A percentile compares a stretch with the other conserved stretches of the same genome.
phyloP scores from a whole-genome alignment of 2,888 invertebrate species.

The Drosophila affinis region DNA sequence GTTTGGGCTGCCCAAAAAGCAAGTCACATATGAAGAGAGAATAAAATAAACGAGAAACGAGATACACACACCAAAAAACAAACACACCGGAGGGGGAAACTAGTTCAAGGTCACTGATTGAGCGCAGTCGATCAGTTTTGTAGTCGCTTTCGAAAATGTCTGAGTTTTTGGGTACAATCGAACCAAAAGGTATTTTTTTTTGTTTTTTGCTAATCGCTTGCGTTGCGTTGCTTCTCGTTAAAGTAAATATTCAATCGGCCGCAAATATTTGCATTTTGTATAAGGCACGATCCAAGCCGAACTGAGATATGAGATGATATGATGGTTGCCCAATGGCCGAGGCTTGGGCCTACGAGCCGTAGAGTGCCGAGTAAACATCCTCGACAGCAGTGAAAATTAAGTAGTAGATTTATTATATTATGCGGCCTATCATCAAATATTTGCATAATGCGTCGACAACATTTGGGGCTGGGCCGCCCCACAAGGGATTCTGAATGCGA shows the following conservation, averaged over 20 bases:
- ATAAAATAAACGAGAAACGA: slow-evolving; percentile 28
- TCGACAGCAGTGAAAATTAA: slow-evolving; percentile 44
- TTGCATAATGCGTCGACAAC: slow-evolving; percentile 51
- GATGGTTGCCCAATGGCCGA: slow-evolving; percentile 47
- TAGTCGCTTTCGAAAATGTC: slow-evolving; percentile 45
- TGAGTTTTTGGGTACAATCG: slow-evolving; percentile 21
- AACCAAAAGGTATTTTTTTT: slow-evolving; percentile 34
- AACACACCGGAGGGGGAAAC: slow-evolving; percentile 53
- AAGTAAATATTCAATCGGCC: slow-evolving; percentile 47
- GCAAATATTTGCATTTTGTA: slow-evolving; percentile 63
- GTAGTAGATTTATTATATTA: slow-evolving; percentile 59
- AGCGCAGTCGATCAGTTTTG: slow-evolving; percentile 47
- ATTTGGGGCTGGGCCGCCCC: slow-evolving; percentile 34
- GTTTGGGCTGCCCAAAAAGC: slow-evolving; percentile 18
- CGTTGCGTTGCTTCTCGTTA: slow-evolving; percentile 48
- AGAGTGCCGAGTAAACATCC: slow-evolving; percentile 49
- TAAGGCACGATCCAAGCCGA: slow-evolving; percentile 11
- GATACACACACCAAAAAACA: slow-evolving; percentile 27
- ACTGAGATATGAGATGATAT: not conserved
- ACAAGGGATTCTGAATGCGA: slow-evolving; percentile 59
- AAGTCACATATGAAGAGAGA: slow-evolving; percentile 46
- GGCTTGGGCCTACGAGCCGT: not conserved
- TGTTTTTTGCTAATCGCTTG: slow-evolving; percentile 67
- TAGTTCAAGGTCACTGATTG: slow-evolving; percentile 79
- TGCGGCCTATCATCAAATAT: slow-evolving; percentile 55